Percentiles rank a stretch among this genome's conserved stretches.
Evolutionary conservation across 2,888 invertebrate genomes (phyloP).

Genomic region (Tetragonula carbonaria): DNA sequence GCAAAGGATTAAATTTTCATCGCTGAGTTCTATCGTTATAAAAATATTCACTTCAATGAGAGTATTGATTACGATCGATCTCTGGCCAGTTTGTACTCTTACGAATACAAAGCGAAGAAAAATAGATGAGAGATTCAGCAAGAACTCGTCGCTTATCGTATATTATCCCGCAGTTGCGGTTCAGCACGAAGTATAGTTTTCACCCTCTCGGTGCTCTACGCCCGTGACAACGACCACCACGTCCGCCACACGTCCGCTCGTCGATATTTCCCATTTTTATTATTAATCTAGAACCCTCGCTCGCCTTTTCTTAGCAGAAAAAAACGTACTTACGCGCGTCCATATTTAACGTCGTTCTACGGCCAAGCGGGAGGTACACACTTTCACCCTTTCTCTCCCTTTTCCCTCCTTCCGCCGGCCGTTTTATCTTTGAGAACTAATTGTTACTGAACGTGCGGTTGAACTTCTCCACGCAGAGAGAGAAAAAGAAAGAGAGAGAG

Average conservation of each 20-base stretch:
- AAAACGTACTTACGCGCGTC: constrained; percentile 18
- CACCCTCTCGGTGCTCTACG: constrained; percentile 5
- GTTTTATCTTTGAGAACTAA: constrained; percentile 61
- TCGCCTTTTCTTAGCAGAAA: constrained; percentile 43
- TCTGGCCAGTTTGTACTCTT: too few relatives aligned
- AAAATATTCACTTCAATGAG: not conserved
- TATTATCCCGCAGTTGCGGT: too few relatives aligned
- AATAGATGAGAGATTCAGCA: not conserved
- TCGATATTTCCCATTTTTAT: constrained; percentile 49
- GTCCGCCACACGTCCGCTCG: constrained; percentile 4
- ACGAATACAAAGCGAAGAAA: not conserved
- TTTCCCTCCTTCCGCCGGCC: not conserved
- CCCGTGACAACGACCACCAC: not conserved
- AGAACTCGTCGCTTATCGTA: too few relatives aligned
- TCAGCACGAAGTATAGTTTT: not conserved
- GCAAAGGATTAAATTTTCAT: too few relatives aligned
- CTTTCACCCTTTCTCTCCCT: not conserved
- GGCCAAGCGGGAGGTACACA: not conserved
- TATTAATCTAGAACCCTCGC: constrained; percentile 35
- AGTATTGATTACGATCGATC: not conserved
- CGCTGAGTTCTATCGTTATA: too few relatives aligned
- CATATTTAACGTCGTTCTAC: constrained; percentile 43
- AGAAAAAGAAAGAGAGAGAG: constrained; percentile 1
- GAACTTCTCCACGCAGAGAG: constrained; percentile 43
- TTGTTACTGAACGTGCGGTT: constrained; percentile 56